A percentile compares a stretch with the other conserved stretches of the same genome.
Conservation (phyloP, 1,140 invertebrate species). For the Sinella curviseta region DNA sequence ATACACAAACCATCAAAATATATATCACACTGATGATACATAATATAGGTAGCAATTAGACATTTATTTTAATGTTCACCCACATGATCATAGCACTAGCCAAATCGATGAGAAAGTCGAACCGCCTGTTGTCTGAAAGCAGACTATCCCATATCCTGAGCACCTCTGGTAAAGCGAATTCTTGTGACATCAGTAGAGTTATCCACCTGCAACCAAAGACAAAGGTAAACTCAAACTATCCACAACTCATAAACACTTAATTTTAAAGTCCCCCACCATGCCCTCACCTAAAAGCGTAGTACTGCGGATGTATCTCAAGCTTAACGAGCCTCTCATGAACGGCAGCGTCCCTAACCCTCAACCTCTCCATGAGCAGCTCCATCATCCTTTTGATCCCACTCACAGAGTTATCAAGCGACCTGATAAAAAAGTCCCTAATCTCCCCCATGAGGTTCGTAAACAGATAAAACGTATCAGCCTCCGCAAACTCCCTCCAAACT, state of each 20-base stretch:
- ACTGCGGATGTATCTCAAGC: conserved; percentile 89
- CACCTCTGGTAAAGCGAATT: conserved; percentile 94
- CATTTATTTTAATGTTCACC: conserved; percentile 56
- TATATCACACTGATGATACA: neutral
- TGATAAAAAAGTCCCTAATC: conserved; percentile 96
- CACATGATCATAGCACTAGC: conserved; percentile 96
- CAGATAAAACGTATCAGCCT: conserved; percentile 96
- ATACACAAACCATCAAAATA: conserved; percentile 48
- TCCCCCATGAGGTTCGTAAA: conserved; percentile 97
- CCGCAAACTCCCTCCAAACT: conserved; percentile 76
- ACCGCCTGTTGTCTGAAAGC: conserved; percentile 84
- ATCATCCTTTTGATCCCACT: conserved; percentile 85
- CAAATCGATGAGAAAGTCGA: conserved; percentile 85
- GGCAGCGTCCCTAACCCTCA: conserved; percentile 74
- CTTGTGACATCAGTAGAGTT: conserved; percentile 93
- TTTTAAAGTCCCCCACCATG: neutral
- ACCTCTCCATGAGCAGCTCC: conserved; percentile 70
- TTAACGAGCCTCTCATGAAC: conserved; percentile 74
- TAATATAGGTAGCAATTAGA: neutral
- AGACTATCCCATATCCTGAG: conserved; percentile 94
- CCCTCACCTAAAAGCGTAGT: conserved; percentile 83
- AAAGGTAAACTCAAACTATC: neutral
- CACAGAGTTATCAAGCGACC: conserved; percentile 88
- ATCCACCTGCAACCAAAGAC: conserved; percentile 74
- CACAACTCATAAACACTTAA: neutral